Percentiles rank a stretch among this genome's conserved stretches.
Conservation (phyloP, 2,888 invertebrate species). For the Ormyrus pomaceus region DNA sequence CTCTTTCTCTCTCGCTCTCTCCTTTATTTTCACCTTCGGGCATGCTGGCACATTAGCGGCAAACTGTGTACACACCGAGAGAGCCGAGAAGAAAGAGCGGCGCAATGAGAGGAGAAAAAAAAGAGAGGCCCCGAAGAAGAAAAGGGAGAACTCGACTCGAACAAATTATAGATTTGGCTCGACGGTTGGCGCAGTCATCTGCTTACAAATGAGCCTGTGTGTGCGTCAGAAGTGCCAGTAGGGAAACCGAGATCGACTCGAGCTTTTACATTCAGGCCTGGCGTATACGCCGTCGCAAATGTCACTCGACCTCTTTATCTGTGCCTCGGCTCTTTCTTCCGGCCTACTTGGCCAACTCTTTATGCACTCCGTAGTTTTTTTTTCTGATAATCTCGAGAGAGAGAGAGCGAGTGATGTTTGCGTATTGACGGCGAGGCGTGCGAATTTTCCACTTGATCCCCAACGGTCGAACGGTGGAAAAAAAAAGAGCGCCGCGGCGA, state of each 20-base stretch:
- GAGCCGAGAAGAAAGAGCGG: constrained; percentile 12
- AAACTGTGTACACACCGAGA: constrained; percentile 61
- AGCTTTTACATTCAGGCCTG: background rate
- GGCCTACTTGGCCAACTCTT: constrained; percentile 57
- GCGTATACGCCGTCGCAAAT: constrained; percentile 29
- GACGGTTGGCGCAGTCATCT: constrained; percentile 74
- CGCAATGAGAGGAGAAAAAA: constrained; percentile 40
- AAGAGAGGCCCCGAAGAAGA: constrained; percentile 58
- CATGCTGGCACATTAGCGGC: constrained; percentile 68
- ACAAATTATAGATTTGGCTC: constrained; percentile 74
- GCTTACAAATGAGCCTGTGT: constrained; percentile 63
- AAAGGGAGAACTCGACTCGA: constrained; percentile 65
- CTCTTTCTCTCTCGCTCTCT: background rate
- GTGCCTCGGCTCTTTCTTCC: constrained; percentile 31
- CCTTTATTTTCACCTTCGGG: constrained; percentile 39
- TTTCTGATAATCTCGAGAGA: constrained; percentile 21
- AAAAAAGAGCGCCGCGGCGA: constrained; percentile 29
- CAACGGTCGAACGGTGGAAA: constrained; percentile 30
- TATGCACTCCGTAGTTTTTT: background rate
- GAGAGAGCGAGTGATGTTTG: constrained; percentile 8
- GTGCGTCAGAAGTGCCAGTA: constrained; percentile 7
- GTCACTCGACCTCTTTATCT: constrained; percentile 63
- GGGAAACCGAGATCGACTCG: constrained; percentile 15
- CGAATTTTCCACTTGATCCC: constrained; percentile 32
- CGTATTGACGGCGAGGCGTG: background rate